Evolutionary conservation across 1,140 invertebrate species (phyloP), one percentile per base, ranked within the genome.

Genomic region (Venturia canescens): DNA sequence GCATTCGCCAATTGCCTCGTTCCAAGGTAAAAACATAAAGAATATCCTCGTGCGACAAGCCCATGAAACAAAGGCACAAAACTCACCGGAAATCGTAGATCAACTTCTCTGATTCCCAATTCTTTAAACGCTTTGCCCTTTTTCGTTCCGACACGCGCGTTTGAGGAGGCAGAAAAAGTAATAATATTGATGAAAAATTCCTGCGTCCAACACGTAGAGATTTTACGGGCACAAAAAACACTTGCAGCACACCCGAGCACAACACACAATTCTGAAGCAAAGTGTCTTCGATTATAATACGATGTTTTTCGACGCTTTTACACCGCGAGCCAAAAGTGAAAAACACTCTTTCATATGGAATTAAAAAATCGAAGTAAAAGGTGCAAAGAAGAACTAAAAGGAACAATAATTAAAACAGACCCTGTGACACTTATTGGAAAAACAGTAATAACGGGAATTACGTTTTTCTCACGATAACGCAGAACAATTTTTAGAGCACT

Each of bases 171-270:
- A 44, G 38, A 44, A 44, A 44, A 7, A 57, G 21, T 11, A 57
- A 57, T n/a, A 57, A 23, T 23, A 57, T 6, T 6, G 21, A 27
- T 67, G 18, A 34, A 70, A 70, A 70, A 34, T 29, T 38, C 67
- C 67, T n/a, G 31, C 67, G 67, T 70, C 67, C 31, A 34, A 1
- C 27, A 29, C 13, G 67, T 70, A 15, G 67, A 18, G 6, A 3
- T 70, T 34, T 9, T 70, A 44, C n/a, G 38, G 31, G 31, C 67
- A 70, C 67, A 70, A 34, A 70, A 57, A 57, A 57, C 53, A 57
- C 50, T 53, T 27, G 26, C 27, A 69, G 26, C 27, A 69, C 18
- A 0, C 67, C 31, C 67, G 11, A 38, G 29, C 18, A 34, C 29
- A 67, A n/a, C 6, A 18, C 18, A 57, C 18, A 23, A 57, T 11